Percentiles rank a stretch among this genome's conserved stretches.
phyloP scores from a whole-genome alignment of 2,888 invertebrate species.

The Dinocampus coccinellae region DNA sequence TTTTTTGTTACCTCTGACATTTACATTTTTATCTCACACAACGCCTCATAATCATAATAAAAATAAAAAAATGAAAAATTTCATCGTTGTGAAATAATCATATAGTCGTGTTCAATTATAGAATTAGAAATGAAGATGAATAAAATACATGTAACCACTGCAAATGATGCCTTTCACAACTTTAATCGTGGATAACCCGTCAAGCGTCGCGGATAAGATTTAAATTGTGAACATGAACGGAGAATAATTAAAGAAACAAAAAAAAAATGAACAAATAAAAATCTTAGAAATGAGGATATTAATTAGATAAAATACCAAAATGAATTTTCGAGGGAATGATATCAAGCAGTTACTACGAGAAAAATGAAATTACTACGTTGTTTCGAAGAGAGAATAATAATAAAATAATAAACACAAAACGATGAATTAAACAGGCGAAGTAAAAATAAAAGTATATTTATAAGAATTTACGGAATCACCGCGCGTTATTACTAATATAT shows the following conservation, averaged over 20 bases:
- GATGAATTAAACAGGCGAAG: slow-evolving; percentile 25
- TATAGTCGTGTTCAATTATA: background rate
- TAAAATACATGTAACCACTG: background rate
- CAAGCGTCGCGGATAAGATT: background rate
- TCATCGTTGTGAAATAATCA: background rate
- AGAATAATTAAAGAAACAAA: slow-evolving; percentile 12
- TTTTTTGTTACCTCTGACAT: background rate
- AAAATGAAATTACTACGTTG: slow-evolving; percentile 23
- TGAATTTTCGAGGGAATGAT: slow-evolving; percentile 16
- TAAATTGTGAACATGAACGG: slow-evolving; percentile 6
- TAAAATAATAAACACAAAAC: slow-evolving; percentile 15
- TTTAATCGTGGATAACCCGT: slow-evolving; percentile 24
- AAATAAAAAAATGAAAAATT: no score
- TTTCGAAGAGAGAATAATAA: slow-evolving; percentile 27
- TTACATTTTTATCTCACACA: background rate
- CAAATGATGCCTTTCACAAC: background rate
- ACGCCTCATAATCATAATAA: background rate
- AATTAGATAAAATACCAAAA: background rate
- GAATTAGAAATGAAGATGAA: background rate
- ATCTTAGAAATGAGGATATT: slow-evolving; percentile 7
- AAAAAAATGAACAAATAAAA: slow-evolving; percentile 19
- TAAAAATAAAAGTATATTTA: slow-evolving; percentile 46
- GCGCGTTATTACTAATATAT: slow-evolving; percentile 51
- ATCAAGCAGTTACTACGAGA: background rate
- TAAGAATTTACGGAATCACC: slow-evolving; percentile 49